Evolutionary conservation across 2,797 vertebrate species (phyloP).

Genomic region (Prionace glauca): DNA sequence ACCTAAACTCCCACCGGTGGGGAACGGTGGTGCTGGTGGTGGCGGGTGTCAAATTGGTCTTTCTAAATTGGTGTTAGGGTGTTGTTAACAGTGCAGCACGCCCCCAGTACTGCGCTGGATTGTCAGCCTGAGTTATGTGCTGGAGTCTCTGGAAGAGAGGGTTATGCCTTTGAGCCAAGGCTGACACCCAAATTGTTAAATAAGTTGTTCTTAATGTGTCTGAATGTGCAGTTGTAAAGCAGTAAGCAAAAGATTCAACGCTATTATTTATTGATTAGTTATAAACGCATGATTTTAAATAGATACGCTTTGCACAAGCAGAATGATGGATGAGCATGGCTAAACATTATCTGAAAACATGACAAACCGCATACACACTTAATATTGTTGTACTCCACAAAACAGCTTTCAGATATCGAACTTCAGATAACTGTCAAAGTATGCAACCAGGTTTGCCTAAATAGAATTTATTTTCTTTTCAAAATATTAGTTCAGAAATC

Average conservation of each 20-base stretch:
- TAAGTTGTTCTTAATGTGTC: slow-evolving; percentile 3
- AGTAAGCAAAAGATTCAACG: not conserved
- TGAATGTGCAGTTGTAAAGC: not conserved
- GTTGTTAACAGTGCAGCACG: not conserved
- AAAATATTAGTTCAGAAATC: not conserved
- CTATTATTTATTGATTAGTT: not conserved
- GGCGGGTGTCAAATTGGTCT: too few relatives aligned
- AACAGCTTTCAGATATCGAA: not conserved
- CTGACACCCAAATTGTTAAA: not conserved
- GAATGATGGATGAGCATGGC: not conserved
- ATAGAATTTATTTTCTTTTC: too few relatives aligned
- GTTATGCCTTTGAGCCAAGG: not conserved
- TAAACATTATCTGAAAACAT: not conserved
- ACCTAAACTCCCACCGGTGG: too few relatives aligned
- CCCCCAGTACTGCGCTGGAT: not conserved
- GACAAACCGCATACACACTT: not conserved
- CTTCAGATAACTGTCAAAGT: not conserved
- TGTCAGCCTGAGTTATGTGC: not conserved
- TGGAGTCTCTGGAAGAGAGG: not conserved
- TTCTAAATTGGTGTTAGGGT: too few relatives aligned
- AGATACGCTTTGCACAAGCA: not conserved
- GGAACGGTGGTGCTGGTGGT: too few relatives aligned
- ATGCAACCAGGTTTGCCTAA: not conserved
- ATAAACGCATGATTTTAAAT: slow-evolving; percentile 8
- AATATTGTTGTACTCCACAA: not conserved